A percentile compares a stretch with the other conserved stretches of the same genome.
These are phyloP conservation scores for Sterna hirundo DNA, from an alignment of 2,113 vertebrate species.

Conservation along the genomic window DNA sequence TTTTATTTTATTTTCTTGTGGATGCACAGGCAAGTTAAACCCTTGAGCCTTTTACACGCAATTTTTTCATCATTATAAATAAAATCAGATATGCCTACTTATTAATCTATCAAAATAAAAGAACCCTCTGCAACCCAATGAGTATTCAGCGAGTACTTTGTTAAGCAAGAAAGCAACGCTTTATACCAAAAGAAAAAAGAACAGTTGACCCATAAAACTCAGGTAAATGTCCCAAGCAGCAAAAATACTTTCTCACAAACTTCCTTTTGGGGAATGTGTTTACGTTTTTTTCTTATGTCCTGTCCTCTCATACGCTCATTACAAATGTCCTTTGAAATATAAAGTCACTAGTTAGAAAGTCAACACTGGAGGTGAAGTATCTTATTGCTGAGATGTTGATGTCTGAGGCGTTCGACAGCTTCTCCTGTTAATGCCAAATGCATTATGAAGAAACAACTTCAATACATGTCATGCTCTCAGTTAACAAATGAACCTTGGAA, in stretches of 20 bases:
- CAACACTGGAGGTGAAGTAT: background rate
- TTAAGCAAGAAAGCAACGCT: background rate
- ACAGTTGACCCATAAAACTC: background rate
- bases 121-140: background rate
- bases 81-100: background rate
- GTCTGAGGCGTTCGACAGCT: background rate
- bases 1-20: background rate
- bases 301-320: background rate
- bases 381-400: background rate
- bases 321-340: background rate
- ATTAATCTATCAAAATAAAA: background rate
- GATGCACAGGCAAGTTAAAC: background rate
- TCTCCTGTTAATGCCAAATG: slow-evolving; percentile 40
- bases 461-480: slow-evolving; percentile 39
- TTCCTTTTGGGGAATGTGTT: background rate
- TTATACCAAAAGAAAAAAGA: background rate
- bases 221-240: background rate
- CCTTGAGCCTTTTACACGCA: background rate
- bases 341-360: background rate
- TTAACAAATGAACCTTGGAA: slow-evolving; percentile 58
- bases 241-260: background rate
- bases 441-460: slow-evolving; percentile 56
- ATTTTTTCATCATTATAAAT: background rate
- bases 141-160: background rate
- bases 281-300: background rate